Base-by-base conservation (phyloP, 2,888 invertebrate genomes). In the Ametastegia equiseti region DNA sequence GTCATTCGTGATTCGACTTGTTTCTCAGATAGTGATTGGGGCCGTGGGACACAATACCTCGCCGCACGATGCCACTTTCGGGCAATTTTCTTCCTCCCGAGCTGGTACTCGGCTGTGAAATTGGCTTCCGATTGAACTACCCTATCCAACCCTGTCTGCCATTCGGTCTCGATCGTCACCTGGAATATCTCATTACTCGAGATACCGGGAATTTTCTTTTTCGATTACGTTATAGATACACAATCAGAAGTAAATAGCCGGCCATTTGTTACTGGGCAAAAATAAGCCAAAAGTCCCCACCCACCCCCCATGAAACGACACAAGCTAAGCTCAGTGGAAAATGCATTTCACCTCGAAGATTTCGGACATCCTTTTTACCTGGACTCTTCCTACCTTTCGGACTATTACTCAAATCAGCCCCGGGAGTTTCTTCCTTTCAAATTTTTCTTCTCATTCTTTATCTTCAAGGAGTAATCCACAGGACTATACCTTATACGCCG, bases 41-140 rank as follows among this genome's bases (percentile, higher is more conserved):
- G n/a, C 36, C 15, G 15, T 7, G 63, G n/a, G n/a, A 23, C 6
- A 60, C 60, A 15, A 60, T 60, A 60, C 30, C 27, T 71, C 27
- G 45, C 45, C 9, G 30, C 45, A 71, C 15, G 47, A 45, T 45
- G 75, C 30, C 36, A 54, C 75, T 75, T 75, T 75, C 33, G 75
- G 54, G 54, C 54, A 75, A 75, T 75, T 75, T 75, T 75, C 75
- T 36, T 54, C 13, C 27, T n/a, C 5, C 36, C 15, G 33, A n/a
- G 5, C n/a, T 54, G 75, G 50, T 75, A 54, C 78, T 78, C 78
- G 45, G 30, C 60, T 63, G 78, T 78, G 78, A 78, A 78, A 78
- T 78, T 78, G 78, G 57, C 78, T 78, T 78, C 57, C 78, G 78
- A 78, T 78, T 78, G 78, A 78, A 78, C 78, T 78, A 78, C 78